Evolutionary conservation across 2,797 vertebrate species (phyloP).

Genomic region (Neoniphon sammara): DNA sequence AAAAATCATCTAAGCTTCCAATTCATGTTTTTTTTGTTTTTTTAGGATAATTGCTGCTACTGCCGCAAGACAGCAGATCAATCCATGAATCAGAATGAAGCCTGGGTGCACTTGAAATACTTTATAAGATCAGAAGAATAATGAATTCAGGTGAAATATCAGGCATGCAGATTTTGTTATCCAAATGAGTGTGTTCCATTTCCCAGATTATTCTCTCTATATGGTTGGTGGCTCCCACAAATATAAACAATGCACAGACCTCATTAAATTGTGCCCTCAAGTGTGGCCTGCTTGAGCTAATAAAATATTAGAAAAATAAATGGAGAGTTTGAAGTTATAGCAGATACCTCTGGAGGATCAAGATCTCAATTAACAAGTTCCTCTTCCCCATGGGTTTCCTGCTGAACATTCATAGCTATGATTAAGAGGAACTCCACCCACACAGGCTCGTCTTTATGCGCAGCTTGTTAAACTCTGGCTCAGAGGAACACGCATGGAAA

Average conservation of each 20-base stretch:
- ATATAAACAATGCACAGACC: constrained; percentile 59
- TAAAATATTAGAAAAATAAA: constrained; percentile 69
- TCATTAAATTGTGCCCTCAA: constrained; percentile 75
- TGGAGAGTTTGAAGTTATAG: constrained; percentile 61
- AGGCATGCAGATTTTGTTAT: too few relatives aligned
- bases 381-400: constrained; percentile 59
- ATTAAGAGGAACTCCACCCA: constrained; percentile 73
- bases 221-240: constrained; percentile 33
- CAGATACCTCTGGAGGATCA: constrained; percentile 68
- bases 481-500: constrained; percentile 66
- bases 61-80: not conserved
- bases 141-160: constrained; percentile 1
- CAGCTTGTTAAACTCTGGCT: constrained; percentile 75
- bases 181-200: not conserved
- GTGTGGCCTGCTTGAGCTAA: constrained; percentile 67
- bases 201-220: constrained; percentile 1
- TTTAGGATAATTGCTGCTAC: too few relatives aligned
- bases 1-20: not conserved
- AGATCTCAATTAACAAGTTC: constrained; percentile 81
- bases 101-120: not conserved
- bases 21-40: not conserved
- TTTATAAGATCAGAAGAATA: not conserved
- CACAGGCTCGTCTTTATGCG: constrained; percentile 63
- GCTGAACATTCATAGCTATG: constrained; percentile 59
- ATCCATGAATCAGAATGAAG: not conserved